A percentile compares a stretch with the other conserved stretches of the same genome.
These are phyloP conservation scores for Opisthocomus hoazin DNA, from an alignment of 2,113 vertebrate genomes.

Conservation along the genomic window DNA sequence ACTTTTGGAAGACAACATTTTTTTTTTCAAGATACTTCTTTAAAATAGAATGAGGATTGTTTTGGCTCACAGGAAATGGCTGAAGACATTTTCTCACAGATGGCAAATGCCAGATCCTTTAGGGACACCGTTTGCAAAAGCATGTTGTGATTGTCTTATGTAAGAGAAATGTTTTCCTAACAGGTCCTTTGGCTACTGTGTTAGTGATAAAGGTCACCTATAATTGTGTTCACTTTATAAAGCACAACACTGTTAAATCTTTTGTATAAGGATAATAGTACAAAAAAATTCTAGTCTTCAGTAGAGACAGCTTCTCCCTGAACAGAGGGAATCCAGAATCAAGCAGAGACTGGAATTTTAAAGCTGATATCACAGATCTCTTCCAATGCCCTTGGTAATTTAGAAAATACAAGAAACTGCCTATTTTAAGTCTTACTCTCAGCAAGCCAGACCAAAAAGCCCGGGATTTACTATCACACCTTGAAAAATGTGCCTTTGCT, in stretches of 20 bases:
- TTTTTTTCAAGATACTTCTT: not conserved
- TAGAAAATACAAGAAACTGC: not conserved
- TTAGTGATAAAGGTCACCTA: not conserved
- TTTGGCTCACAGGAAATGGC: not conserved
- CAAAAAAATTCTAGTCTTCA: not conserved
- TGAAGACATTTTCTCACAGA: not conserved
- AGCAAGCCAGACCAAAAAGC: not conserved
- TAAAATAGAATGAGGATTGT: not conserved
- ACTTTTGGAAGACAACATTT: not conserved
- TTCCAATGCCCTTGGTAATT: not conserved
- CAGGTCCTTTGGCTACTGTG: not conserved
- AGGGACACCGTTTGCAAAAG: not conserved
- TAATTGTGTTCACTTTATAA: not conserved
- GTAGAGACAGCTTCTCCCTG: not conserved
- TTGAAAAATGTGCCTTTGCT: not conserved
- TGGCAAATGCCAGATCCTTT: not conserved
- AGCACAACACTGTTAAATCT: not conserved
- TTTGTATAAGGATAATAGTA: not conserved
- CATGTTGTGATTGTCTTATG: not conserved
- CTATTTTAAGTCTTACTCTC: constrained; percentile 5
- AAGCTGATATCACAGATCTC: not conserved
- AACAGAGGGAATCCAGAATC: not conserved
- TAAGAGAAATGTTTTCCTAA: not conserved
- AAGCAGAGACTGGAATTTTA: constrained; percentile 12
- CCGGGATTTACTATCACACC: not conserved